These are phyloP conservation scores for Motacilla alba DNA, from an alignment of 2,113 vertebrate species.

Conservation along the genomic window DNA sequence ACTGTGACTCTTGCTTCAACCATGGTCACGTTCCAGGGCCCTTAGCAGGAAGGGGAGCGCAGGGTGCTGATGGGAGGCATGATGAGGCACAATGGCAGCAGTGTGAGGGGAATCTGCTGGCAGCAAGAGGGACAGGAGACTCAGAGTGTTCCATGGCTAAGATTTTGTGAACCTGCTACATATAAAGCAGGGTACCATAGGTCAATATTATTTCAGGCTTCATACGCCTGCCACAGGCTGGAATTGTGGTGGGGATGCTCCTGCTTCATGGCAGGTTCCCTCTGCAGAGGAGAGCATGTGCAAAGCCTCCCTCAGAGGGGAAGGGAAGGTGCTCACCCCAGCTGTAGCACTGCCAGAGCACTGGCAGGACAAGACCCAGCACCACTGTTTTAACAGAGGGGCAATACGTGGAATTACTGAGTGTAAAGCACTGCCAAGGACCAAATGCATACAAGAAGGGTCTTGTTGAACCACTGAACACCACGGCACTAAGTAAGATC, in stretches of 20 bases:
- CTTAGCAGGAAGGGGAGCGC: neutral
- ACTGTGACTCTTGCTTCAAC: neutral
- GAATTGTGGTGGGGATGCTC: neutral
- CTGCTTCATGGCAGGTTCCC: neutral
- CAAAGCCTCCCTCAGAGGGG: neutral
- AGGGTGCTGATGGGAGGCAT: neutral
- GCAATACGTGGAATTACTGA: neutral
- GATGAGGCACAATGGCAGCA: neutral
- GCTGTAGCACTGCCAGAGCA: neutral
- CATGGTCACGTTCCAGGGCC: accelerated
- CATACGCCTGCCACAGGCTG: neutral
- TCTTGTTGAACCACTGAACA: neutral
- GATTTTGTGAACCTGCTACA: neutral
- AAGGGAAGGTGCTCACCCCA: neutral
- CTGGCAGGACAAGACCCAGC: neutral
- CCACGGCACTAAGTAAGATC: too few relatives aligned
- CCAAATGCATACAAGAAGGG: neutral
- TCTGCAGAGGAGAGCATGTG: neutral
- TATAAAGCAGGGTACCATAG: neutral
- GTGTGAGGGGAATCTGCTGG: neutral
- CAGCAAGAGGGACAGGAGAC: neutral
- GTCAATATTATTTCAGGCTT: neutral
- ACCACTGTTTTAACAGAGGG: too few relatives aligned
- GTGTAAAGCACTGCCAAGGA: neutral
- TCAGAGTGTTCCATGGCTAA: neutral